Base-by-base conservation (phyloP, 2,113 vertebrate genomes). In the Plestiodon gilberti region DNA sequence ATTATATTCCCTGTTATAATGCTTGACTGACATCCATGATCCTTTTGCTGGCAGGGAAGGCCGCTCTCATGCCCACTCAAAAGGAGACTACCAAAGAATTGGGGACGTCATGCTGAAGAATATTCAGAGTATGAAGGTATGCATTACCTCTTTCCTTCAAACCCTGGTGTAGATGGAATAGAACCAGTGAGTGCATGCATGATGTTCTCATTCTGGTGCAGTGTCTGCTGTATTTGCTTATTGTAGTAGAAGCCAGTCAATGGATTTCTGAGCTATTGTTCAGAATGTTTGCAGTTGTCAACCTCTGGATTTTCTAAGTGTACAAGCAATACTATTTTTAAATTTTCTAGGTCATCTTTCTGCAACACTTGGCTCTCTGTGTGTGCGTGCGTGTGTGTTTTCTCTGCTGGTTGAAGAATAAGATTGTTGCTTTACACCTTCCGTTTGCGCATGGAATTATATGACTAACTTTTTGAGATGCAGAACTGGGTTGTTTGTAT, bases 61-160 rank as follows among this genome's bases (percentile, higher is more conserved):
- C 86, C 98, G 98, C 30, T 99, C 98, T 28, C 98, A 98, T 71
- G 98, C 98, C 75, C 98, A 99, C 91, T 96, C 98, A 92, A 98
- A 98, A 96, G 98, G 97, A 91, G 99, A 99, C 94, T 97, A 97
- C 96, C 98, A 99, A 96, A 98, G 97, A 95, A 98, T 99, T 18
- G 99, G 98, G 30, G 99, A 99, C 65, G 95, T 99, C 89, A 97
- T 99, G 98, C 95, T 99, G 82, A 99, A 97, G 96, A 99, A 98
- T 93, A 95, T 99, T 40, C 98, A 98, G 94, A 96, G 90, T 78
- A 96, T 99, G 93, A 99, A 99, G 98, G 99, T 99, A 95, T 93
- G 95, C 93, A 57, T 84, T 89, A 93, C 85, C 78, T 87, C 0
- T 74, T 88, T 82, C 78, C 84, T 25, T 79, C 82, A 70, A 90